Percentiles rank a stretch among this genome's conserved stretches.
These are phyloP conservation scores for silkworm (Bombyx mori) DNA, from an alignment of 1,140 invertebrate genomes.

Conservation along the genomic window DNA sequence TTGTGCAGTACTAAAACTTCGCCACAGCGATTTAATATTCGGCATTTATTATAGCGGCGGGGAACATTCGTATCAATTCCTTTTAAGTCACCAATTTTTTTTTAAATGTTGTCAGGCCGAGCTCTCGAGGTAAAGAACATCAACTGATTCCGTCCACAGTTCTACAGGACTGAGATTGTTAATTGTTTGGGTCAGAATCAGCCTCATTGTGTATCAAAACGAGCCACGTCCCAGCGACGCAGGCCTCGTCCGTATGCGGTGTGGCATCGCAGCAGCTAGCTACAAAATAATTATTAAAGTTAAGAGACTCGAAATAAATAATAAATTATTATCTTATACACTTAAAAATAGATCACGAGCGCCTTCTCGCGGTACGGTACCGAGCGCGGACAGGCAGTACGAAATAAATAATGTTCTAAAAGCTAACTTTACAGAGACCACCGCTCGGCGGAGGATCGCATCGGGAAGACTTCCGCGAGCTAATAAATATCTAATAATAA, in stretches of 20 bases:
- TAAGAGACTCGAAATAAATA: constrained; percentile 71
- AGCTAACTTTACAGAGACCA: constrained; percentile 69
- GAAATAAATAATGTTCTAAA: constrained; percentile 69
- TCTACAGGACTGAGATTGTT: constrained; percentile 4
- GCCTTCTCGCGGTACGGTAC: constrained; percentile 67
- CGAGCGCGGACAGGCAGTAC: constrained; percentile 65
- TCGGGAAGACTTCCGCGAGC: constrained; percentile 67
- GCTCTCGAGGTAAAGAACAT: constrained; percentile 28
- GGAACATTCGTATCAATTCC: too few relatives aligned
- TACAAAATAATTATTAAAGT: constrained; percentile 63
- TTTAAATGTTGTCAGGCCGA: constrained; percentile 17
- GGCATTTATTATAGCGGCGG: too few relatives aligned
- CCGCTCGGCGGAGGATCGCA: constrained; percentile 66
- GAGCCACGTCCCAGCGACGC: constrained; percentile 60
- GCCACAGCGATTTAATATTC: too few relatives aligned
- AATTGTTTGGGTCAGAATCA: constrained; percentile 21
- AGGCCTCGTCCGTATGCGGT: constrained; percentile 59
- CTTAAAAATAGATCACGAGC: constrained; percentile 71
- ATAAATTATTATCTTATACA: constrained; percentile 71
- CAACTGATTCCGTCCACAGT: constrained; percentile 27
- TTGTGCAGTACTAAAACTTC: constrained; percentile 6
- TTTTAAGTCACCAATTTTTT: too few relatives aligned
- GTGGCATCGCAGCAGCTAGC: constrained; percentile 53
- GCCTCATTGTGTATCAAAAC: constrained; percentile 28
- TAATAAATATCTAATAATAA: constrained; percentile 68